These are phyloP conservation scores for Actenoides lindsayi DNA, from an alignment of 2,113 vertebrate species.

Conservation along the genomic window DNA sequence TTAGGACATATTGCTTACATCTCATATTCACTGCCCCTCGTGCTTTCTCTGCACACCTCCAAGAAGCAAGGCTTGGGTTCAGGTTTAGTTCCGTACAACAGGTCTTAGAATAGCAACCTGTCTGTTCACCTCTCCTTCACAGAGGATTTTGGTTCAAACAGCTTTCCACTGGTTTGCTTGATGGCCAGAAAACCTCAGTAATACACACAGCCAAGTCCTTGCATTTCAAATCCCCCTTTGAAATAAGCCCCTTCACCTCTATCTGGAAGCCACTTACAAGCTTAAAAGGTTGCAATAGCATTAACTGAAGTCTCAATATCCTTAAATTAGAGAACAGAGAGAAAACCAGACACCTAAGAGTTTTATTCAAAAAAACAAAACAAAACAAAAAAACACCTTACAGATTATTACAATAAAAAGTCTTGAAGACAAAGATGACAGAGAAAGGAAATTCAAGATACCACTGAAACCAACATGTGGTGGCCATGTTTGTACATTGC, in stretches of 20 bases:
- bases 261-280: slow-evolving; percentile 41
- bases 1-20: not conserved
- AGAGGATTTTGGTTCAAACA: not conserved
- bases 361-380: not conserved
- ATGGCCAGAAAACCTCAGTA: not conserved
- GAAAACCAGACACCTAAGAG: not conserved
- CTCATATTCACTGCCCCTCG: not conserved
- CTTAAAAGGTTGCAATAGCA: slow-evolving; percentile 31
- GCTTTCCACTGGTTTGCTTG: not conserved
- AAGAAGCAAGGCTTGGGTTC: not conserved
- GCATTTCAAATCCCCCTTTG: slow-evolving; percentile 2
- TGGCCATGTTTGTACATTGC: not conserved
- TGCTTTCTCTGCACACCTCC: not conserved
- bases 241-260: slow-evolving; percentile 39
- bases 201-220: not conserved
- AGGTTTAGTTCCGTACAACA: not conserved
- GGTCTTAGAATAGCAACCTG: not conserved
- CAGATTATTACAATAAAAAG: not conserved
- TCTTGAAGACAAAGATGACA: not conserved
- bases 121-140: not conserved
- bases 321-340: slow-evolving; percentile 1
- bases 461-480: not conserved
- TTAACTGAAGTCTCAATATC: slow-evolving; percentile 27
- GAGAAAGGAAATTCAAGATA: not conserved
- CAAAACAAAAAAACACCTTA: no score